A percentile compares a stretch with the other conserved stretches of the same genome.
phyloP scores from a whole-genome alignment of 2,113 vertebrate species.

The Ochotona princeps region DNA sequence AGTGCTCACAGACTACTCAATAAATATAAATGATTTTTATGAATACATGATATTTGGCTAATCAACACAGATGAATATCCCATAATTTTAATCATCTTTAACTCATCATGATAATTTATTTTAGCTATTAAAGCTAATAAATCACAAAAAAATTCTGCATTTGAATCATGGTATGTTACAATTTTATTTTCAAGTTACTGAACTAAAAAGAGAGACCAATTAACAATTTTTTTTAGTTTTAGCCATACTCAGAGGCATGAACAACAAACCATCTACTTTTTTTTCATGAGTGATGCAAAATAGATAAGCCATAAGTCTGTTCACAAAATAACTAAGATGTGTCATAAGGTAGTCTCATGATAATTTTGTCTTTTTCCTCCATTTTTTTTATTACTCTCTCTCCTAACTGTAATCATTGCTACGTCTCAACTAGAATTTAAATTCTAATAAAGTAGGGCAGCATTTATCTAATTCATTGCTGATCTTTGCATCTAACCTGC shows the following conservation, averaged over 20 bases:
- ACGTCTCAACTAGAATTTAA: not conserved
- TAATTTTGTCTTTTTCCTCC: not conserved
- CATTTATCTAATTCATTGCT: not conserved
- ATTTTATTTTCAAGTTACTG: slow-evolving; percentile 78
- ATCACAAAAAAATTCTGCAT: slow-evolving; percentile 75
- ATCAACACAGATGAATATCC: slow-evolving; percentile 75
- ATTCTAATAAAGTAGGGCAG: not conserved
- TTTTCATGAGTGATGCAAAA: not conserved
- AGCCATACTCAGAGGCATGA: not conserved
- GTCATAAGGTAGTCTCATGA: not conserved
- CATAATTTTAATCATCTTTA: slow-evolving; percentile 81
- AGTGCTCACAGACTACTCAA: not conserved
- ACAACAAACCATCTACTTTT: not conserved
- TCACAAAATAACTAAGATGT: slow-evolving; percentile 3
- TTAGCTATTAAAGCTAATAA: slow-evolving; percentile 70
- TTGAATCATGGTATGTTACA: slow-evolving; percentile 52
- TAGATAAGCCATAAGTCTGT: not conserved
- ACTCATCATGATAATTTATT: slow-evolving; percentile 77
- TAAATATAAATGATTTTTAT: not conserved
- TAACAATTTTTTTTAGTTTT: slow-evolving; percentile 67
- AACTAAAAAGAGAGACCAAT: slow-evolving; percentile 76
- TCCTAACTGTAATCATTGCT: not conserved
- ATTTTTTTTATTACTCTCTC: not conserved
- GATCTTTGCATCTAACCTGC: not conserved
- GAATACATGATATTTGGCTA: slow-evolving; percentile 75